Percentiles rank a stretch among this genome's conserved stretches.
phyloP scores from a whole-genome alignment of 2,797 vertebrate species.

The Atherinosoma microstoma region DNA sequence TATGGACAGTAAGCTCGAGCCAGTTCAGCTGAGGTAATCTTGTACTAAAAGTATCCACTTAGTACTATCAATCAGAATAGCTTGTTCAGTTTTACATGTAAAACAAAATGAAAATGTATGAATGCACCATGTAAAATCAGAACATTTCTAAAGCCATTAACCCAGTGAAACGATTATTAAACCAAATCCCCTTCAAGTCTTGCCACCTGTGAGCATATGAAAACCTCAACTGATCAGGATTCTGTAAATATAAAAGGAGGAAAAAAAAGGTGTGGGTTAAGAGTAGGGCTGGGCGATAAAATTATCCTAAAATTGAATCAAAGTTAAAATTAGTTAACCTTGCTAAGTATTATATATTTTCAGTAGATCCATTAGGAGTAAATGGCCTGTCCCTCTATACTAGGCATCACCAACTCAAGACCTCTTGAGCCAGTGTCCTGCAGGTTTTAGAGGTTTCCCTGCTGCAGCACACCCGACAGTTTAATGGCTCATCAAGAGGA shows the following conservation, averaged over 20 bases:
- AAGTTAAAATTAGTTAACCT: too few relatives aligned
- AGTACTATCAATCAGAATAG: background rate
- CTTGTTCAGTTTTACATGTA: background rate
- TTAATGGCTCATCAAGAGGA: too few relatives aligned
- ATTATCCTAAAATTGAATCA: background rate
- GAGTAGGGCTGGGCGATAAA: background rate
- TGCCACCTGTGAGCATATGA: background rate
- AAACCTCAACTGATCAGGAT: slow-evolving; percentile 44
- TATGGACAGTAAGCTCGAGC: slow-evolving; percentile 29
- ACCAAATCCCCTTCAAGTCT: too few relatives aligned
- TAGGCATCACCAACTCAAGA: too few relatives aligned
- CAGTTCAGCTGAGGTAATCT: slow-evolving; percentile 49
- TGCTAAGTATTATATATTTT: background rate
- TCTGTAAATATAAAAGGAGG: background rate
- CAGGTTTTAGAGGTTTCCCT: too few relatives aligned
- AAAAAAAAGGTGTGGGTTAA: background rate
- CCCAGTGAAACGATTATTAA: too few relatives aligned
- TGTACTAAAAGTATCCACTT: background rate
- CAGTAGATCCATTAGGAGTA: background rate
- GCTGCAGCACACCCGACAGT: too few relatives aligned
- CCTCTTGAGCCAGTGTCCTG: too few relatives aligned
- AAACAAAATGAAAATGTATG: background rate
- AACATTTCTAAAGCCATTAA: too few relatives aligned
- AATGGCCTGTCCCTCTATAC: background rate
- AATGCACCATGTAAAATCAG: too few relatives aligned